Evolutionary conservation across 2,888 invertebrate genomes (phyloP).

Genomic region (Dynastes tityus): DNA sequence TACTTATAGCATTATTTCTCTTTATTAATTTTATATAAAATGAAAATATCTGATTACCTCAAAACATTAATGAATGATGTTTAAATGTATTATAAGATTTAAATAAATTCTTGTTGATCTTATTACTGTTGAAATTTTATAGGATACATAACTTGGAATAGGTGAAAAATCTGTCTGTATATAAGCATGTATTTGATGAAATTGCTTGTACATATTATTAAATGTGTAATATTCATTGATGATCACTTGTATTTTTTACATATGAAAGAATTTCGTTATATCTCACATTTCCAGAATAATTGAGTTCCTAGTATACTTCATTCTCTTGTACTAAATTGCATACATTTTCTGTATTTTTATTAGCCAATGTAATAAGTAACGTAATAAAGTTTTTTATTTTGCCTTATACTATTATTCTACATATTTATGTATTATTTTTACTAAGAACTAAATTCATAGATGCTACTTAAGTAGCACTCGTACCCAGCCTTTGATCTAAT

Average conservation of each 20-base stretch:
- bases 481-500: too few species aligned
- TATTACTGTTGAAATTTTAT: constrained; percentile 58
- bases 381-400: constrained; percentile 52
- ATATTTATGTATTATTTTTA: background rate
- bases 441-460: background rate
- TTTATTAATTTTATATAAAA: constrained; percentile 41
- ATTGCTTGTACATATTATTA: constrained; percentile 52
- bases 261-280: constrained; percentile 34
- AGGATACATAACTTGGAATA: constrained; percentile 50
- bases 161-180: constrained; percentile 49
- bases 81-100: constrained; percentile 52
- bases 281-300: constrained; percentile 50
- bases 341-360: constrained; percentile 50
- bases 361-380: constrained; percentile 50
- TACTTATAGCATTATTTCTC: constrained; percentile 44
- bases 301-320: constrained; percentile 51
- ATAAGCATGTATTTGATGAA: constrained; percentile 50
- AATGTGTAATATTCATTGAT: constrained; percentile 51
- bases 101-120: constrained; percentile 55
- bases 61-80: constrained; percentile 50
- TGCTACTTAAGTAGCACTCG: background rate
- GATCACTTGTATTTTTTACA: constrained; percentile 52
- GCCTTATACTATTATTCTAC: constrained; percentile 27
- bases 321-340: constrained; percentile 50
- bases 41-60: constrained; percentile 52